phyloP scores from a whole-genome alignment of 2,888 invertebrate genomes.

The Ectobius pallidus region DNA sequence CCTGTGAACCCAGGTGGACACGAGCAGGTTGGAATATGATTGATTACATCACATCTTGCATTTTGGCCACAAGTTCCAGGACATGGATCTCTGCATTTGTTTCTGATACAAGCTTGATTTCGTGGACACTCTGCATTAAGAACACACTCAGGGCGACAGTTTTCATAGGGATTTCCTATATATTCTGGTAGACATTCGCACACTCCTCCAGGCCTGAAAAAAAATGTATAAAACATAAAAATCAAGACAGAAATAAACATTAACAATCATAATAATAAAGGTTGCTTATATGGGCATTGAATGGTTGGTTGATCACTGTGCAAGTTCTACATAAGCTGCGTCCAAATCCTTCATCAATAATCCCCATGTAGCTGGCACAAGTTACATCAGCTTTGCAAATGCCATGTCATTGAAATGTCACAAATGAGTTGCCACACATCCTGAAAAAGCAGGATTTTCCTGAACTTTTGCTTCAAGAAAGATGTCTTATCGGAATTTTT shows the following conservation, averaged over 20 bases:
- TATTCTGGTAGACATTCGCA: conserved; percentile 67
- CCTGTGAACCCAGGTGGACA: conserved; percentile 60
- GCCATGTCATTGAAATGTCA: too few species aligned
- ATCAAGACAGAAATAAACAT: background rate
- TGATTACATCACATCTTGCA: conserved; percentile 71
- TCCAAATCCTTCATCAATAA: too few species aligned
- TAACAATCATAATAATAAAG: too few species aligned
- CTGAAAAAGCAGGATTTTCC: too few species aligned
- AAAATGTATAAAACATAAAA: background rate
- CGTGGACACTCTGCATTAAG: conserved; percentile 72
- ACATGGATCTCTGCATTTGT: conserved; percentile 81
- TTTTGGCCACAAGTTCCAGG: conserved; percentile 77
- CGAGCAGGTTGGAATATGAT: conserved; percentile 64
- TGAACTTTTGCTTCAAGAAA: too few species aligned
- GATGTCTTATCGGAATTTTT: too few species aligned
- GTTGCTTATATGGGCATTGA: too few species aligned
- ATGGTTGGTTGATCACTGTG: too few species aligned
- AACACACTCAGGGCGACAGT: conserved; percentile 58
- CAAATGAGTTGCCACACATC: too few species aligned
- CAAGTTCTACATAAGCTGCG: too few species aligned
- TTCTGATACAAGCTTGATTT: conserved; percentile 70
- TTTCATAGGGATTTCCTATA: conserved; percentile 75
- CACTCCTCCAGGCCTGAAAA: conserved; percentile 41
- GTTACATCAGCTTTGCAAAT: too few species aligned
- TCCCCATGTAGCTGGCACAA: too few species aligned